Evolutionary conservation across 2,113 vertebrate species (phyloP), one percentile per base, ranked within the genome.

Genomic region (Syrmaticus mikado): DNA sequence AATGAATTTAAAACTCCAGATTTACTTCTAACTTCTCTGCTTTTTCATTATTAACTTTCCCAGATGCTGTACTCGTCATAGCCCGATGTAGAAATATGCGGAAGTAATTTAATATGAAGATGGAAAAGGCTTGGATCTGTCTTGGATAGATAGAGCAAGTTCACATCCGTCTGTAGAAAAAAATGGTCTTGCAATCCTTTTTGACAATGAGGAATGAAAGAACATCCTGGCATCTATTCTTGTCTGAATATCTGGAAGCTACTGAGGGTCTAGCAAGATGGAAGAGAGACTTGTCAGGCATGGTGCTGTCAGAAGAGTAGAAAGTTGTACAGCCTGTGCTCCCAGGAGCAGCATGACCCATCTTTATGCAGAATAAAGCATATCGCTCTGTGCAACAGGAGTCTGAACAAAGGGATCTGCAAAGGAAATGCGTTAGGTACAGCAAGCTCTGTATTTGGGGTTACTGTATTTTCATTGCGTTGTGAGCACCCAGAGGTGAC

Each of bases 31-130:
- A 87, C 62, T 89, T 83, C 67, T 34, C 38, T 80, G 27, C 74
- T 92, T 91, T 89, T 94, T 72, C 61, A 90, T 95, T 91, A 93
- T 94, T 96, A 93, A 89, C 75, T 79, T 66, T 50, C 17, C 71
- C 87, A 52, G 46, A 38, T 66, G 71, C 87, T 64, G 48, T 19
- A 73, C 71, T 85, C 8, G 1, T 55, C 7, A 2, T 73, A 72
- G 45, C 50, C 36, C 25, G 13, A 4, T 53, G 58, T 11, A 84
- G 60, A 90, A 95, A 94, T 82, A 79, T 6, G 32, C 66, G 50
- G 48, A 76, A 79, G 40, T 87, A 77, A 89, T 93, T 84, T 87
- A 87, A 79, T 80, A 79, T 24, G 82, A 93, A 90, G 62, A 92
- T 80, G 55, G 55, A 85, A 91, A 92, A 74, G 58, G 12, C 36